Conservation (phyloP, 2,797 vertebrate genomes). For the Macroramphosus scolopax region DNA sequence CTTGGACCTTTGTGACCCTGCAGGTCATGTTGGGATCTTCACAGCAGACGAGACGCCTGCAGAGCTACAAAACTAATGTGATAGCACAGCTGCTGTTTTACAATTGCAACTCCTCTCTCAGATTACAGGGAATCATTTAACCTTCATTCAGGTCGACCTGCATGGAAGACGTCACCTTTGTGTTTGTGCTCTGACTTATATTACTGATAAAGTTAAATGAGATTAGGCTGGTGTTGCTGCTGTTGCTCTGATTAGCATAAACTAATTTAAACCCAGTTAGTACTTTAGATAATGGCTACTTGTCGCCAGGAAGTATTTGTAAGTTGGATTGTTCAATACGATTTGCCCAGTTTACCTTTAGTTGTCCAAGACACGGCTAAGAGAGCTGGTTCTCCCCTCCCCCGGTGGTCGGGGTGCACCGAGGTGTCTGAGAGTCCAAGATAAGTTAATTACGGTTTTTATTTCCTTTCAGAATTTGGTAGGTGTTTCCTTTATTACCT, state of each 20-base stretch:
- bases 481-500: no score
- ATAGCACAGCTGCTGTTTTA: slow-evolving; percentile 28
- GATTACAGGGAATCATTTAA: no score
- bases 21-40: slow-evolving; percentile 52
- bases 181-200: no score
- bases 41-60: slow-evolving; percentile 47
- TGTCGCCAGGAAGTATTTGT: slow-evolving; percentile 9
- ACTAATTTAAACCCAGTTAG: slow-evolving; percentile 18
- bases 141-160: no score
- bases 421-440: slow-evolving; percentile 11
- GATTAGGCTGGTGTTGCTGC: slow-evolving; percentile 8
- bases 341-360: slow-evolving; percentile 21
- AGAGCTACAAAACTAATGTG: slow-evolving; percentile 49
- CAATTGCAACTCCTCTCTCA: slow-evolving; percentile 18
- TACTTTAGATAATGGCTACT: slow-evolving; percentile 15
- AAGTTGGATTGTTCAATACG: slow-evolving; percentile 21
- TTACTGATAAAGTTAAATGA: no score
- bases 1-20: slow-evolving; percentile 54
- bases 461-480: no score
- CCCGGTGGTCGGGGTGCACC: not conserved
- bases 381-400: no score
- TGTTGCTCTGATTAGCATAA: slow-evolving; percentile 3
- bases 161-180: no score
- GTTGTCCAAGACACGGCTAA: no score
- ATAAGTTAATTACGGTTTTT: no score